Base-by-base conservation (phyloP, 1,140 invertebrate species). In the Calephelis virginiensis region DNA sequence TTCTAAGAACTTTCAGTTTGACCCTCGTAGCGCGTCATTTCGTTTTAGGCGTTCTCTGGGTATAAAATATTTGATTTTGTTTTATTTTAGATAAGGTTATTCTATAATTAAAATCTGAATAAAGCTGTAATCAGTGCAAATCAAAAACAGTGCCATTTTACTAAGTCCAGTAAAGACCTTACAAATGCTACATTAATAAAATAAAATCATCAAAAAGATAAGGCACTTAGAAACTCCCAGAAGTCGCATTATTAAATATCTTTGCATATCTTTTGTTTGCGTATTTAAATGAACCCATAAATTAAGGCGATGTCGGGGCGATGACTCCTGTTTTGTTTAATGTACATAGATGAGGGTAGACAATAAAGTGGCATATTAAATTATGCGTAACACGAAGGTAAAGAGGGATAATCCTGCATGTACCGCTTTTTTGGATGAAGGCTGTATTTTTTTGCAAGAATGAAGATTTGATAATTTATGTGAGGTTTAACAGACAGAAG, bases 351-450 rank as follows among this genome's bases (percentile, higher is more conserved):
- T 75, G 70, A 80, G 78, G 78, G 78, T 77, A 68, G 75, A 77
- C 77, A 78, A 67, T 70, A 64, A 73, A 74, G 70, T 80, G 78
- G 71, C 78, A 80, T 76, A 76, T 80, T 80, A 78, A 78, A 78
- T 80, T 80, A 78, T 78, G 74, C 76, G 72, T 68, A 63, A 73
- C 70, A 62, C 68, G 43, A 50, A 73, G 74, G 76, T 75, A 75
- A 76, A 72, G 70, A 76, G 76, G 78, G 76, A 80, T 80, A 80
- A 80, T 80, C 78, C 76, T 68, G 62, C 67, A 74, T 72, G 73
- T 75, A 74, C 56, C 65, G 71, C 69, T 75, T 70, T 76, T 79
- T 74, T 75, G 76, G 68, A 77, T 72, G 75, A 50, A 65, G 70
- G 49, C 62, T 66, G 64, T 63, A 63, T 63, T 65, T 64, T 63